Evolutionary conservation across 2,113 vertebrate species (phyloP).

Genomic region (Eulacestoma nigropectus): DNA sequence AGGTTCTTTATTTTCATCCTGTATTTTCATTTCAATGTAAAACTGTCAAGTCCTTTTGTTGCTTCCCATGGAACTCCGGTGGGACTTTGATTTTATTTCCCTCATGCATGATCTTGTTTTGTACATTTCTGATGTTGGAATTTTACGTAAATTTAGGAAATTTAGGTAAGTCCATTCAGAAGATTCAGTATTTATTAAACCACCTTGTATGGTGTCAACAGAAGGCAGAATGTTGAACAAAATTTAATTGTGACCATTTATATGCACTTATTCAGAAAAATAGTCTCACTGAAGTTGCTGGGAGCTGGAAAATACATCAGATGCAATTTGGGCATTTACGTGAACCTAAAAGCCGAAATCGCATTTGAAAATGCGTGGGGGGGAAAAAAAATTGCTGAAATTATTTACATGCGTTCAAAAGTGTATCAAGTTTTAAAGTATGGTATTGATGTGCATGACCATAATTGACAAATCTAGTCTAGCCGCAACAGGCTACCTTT

Average conservation of each 20-base stretch:
- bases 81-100: not conserved
- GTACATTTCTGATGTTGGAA: not conserved
- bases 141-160: not conserved
- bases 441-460: not conserved
- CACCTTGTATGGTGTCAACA: not conserved
- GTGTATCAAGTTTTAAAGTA: not conserved
- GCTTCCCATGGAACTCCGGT: not conserved
- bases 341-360: not conserved
- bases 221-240: not conserved
- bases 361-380: accelerated
- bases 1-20: not conserved
- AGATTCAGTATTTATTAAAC: not conserved
- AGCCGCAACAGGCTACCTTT: not conserved
- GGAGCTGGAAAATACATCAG: not conserved
- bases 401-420: not conserved
- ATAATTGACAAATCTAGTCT: not conserved
- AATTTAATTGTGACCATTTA: not conserved
- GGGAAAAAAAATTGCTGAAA: not conserved
- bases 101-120: not conserved
- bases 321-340: not conserved
- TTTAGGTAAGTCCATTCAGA: not conserved
- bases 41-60: not conserved
- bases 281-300: not conserved
- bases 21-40: not conserved
- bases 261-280: not conserved